Evolutionary conservation across 2,797 vertebrate species (phyloP).

Genomic region (Typhlichthys eigenmanni): DNA sequence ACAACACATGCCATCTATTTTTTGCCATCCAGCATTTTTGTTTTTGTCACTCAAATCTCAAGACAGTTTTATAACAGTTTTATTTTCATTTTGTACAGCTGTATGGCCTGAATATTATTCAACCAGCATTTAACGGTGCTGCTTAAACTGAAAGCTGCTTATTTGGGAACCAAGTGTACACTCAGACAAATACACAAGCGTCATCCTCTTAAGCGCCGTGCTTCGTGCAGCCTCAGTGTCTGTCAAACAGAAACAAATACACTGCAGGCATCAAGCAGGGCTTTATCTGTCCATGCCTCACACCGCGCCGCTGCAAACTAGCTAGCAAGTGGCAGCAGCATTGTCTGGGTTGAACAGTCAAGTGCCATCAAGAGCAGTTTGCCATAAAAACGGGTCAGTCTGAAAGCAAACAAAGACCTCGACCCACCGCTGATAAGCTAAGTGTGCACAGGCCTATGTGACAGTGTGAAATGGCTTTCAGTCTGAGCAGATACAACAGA

Average conservation of each 20-base stretch:
- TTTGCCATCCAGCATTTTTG: background rate
- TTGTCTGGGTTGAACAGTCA: slow-evolving; percentile 72
- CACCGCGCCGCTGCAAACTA: slow-evolving; percentile 53
- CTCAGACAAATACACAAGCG: background rate
- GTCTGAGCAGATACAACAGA: slow-evolving; percentile 46
- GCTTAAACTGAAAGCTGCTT: background rate
- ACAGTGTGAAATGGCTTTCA: slow-evolving; percentile 59
- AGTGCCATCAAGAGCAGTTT: slow-evolving; percentile 75
- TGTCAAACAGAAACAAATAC: slow-evolving; percentile 53
- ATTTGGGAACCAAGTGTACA: background rate
- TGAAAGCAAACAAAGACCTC: slow-evolving; percentile 74
- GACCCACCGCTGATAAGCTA: slow-evolving; percentile 47
- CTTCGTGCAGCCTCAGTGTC: slow-evolving; percentile 44
- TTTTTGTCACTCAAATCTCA: background rate
- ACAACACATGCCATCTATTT: slow-evolving; percentile 32
- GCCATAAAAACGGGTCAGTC: slow-evolving; percentile 65
- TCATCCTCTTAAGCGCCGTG: slow-evolving; percentile 27
- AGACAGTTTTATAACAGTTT: background rate
- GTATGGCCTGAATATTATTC: no score
- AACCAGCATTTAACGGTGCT: no score
- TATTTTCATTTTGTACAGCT: no score
- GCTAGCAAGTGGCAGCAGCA: slow-evolving; percentile 63
- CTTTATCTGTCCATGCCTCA: slow-evolving; percentile 54
- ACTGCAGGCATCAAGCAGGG: slow-evolving; percentile 50
- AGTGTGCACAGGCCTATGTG: slow-evolving; percentile 52